A percentile compares a stretch with the other conserved stretches of the same genome.
phyloP scores from a whole-genome alignment of 2,888 invertebrate genomes.

The Drosophila suboccidentalis region DNA sequence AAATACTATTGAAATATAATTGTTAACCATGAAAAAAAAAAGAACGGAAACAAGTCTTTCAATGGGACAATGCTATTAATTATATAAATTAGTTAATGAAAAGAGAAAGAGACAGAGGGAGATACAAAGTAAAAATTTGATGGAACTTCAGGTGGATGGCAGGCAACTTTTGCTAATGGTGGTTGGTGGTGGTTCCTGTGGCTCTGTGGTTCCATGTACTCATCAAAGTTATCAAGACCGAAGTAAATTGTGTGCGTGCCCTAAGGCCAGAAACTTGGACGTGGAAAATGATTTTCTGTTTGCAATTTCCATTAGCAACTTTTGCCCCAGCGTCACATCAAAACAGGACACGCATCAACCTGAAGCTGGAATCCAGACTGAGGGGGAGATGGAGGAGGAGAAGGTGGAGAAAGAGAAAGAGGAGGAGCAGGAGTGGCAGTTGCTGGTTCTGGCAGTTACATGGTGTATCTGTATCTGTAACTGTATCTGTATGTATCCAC shows the following conservation, averaged over 20 bases:
- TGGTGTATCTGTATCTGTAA: neutral
- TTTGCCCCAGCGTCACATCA: slow-evolving; percentile 61
- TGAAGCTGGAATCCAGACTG: slow-evolving; percentile 15
- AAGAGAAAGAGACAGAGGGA: neutral
- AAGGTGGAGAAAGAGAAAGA: neutral
- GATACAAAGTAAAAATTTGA: slow-evolving; percentile 9
- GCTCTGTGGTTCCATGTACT: slow-evolving; percentile 1
- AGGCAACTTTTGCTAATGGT: slow-evolving; percentile 23
- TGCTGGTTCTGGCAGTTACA: slow-evolving; percentile 6
- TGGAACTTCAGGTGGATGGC: slow-evolving; percentile 19
- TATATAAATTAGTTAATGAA: slow-evolving; percentile 68
- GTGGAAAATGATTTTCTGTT: slow-evolving; percentile 73
- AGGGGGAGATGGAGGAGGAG: neutral
- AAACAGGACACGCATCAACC: slow-evolving; percentile 47
- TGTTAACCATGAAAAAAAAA: slow-evolving; percentile 83
- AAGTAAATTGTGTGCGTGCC: slow-evolving; percentile 68
- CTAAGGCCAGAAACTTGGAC: slow-evolving; percentile 57
- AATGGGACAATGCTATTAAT: slow-evolving; percentile 57
- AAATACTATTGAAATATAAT: slow-evolving; percentile 85
- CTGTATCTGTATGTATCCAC: slow-evolving; percentile 1
- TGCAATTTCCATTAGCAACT: slow-evolving; percentile 81
- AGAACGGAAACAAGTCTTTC: slow-evolving; percentile 45
- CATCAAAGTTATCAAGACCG: slow-evolving; percentile 30
- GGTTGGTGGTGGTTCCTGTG: slow-evolving; percentile 41
- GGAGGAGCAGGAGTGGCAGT: neutral